Evolutionary conservation across 92 coral and sea anemone species (phyloP), one percentile per base, ranked within the genome.

Genomic region (Epizoanthus scotinus): DNA sequence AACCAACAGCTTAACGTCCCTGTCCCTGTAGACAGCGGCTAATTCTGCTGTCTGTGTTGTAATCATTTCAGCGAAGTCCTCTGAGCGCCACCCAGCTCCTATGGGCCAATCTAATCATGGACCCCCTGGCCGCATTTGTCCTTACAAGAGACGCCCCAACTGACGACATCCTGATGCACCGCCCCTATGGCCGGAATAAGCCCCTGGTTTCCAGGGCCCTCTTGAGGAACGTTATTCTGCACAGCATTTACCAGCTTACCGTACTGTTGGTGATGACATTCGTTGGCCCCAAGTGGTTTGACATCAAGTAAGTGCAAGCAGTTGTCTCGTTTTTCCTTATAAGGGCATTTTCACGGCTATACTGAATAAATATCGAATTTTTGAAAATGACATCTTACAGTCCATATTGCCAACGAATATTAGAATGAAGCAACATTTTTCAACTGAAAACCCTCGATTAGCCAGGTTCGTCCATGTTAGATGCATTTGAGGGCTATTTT

Each of bases 91-190:
- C 97, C 17, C 97, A 92, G 85, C 86, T 92, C 25, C 89, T 92
- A 14, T 92, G 97, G 97, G 83, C 89, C 18, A 92, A 92, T 84
- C 91, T 92, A 29, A 90, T 92, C 70, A 90, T 92, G 94, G 97
- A 92, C 73, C 86, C 92, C 40, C 73, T 92, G 34, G 97, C 97
- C 1, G 89, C 94, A 5, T 36, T 92, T 18, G 92, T 93, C 6
- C 79, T 92, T 36, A 87, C 94, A 19, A 78, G 97, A 34, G 97
- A 92, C 78, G 83, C 82, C 3, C 97, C 97, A 8, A 75, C 91
- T 34, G 71, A 81, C 29, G 83, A 86, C 25, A 83, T 92, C 57
- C 85, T 92, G 12, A 85, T 36, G 6, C 97, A 92, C 87, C 89
- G 67, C 82, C 92, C 97, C 0, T 92, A 92, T 60, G 97, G 97